Percentiles rank a stretch among this genome's conserved stretches.
Evolutionary conservation across 2,888 invertebrate genomes (phyloP).

Genomic region (Ornithoptera alexandrae): DNA sequence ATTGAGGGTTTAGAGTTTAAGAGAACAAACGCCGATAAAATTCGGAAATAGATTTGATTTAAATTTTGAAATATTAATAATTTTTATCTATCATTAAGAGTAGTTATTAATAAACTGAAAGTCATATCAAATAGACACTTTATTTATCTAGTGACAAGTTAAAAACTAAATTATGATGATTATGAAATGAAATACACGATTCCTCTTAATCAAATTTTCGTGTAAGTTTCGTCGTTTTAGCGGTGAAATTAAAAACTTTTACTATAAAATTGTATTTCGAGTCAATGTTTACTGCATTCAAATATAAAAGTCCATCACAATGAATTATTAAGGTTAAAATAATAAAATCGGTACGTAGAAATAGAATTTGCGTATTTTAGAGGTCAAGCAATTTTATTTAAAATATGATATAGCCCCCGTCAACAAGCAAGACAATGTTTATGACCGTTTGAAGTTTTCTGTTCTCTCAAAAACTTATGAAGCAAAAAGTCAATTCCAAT

Average conservation of each 20-base stretch:
- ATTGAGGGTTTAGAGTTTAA: no score
- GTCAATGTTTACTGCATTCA: slow-evolving; percentile 14
- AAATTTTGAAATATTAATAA: no score
- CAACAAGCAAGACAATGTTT: slow-evolving; percentile 13
- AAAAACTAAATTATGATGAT: neutral
- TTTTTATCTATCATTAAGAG: no score
- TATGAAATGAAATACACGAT: neutral
- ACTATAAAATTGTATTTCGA: slow-evolving; percentile 10
- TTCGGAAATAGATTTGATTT: no score
- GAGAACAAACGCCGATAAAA: no score
- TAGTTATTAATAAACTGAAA: neutral
- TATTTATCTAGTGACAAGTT: neutral
- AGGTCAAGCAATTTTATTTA: slow-evolving; percentile 28
- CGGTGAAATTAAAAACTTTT: slow-evolving; percentile 4
- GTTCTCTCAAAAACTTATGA: neutral
- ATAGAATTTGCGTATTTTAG: slow-evolving; percentile 24
- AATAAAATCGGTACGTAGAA: slow-evolving; percentile 26
- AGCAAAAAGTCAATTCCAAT: neutral
- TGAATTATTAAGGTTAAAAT: slow-evolving; percentile 29
- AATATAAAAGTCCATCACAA: slow-evolving; percentile 27
- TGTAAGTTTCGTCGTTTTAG: neutral
- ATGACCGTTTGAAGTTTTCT: slow-evolving; percentile 5
- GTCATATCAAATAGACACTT: neutral
- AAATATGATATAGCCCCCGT: slow-evolving; percentile 14
- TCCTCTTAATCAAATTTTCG: slow-evolving; percentile 9